Evolutionary conservation across 2,888 invertebrate genomes (phyloP).

Genomic region (Amblyteles armatorius): DNA sequence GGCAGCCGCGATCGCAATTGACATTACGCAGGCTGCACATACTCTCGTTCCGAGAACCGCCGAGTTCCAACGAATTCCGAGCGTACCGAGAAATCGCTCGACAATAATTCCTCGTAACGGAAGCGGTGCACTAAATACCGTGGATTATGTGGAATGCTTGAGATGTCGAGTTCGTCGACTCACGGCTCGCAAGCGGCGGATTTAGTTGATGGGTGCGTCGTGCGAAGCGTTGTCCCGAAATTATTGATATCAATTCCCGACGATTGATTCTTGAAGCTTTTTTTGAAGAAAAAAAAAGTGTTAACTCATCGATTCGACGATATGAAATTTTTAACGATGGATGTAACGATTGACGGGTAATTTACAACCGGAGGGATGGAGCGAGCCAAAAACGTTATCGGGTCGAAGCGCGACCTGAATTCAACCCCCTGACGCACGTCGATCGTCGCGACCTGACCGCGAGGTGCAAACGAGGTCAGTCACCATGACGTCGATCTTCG

Average conservation of each 20-base stretch:
- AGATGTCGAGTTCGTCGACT: neutral
- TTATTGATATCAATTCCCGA: neutral
- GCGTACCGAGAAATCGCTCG: neutral
- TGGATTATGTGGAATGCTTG: neutral
- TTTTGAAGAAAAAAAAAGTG: neutral
- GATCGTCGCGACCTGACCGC: slow-evolving; percentile 68
- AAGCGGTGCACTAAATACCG: neutral
- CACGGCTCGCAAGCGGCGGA: neutral
- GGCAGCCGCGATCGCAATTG: neutral
- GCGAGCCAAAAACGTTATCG: slow-evolving; percentile 38
- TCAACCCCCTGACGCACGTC: slow-evolving; percentile 63
- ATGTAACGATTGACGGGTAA: neutral
- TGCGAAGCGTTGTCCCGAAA: neutral
- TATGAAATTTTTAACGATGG: neutral
- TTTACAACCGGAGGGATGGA: neutral
- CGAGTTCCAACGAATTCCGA: neutral
- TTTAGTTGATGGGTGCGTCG: neutral
- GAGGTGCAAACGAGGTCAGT: slow-evolving; percentile 70
- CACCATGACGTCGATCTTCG: slow-evolving; percentile 62
- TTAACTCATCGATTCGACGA: neutral
- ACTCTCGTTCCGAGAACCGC: neutral
- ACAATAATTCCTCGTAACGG: neutral
- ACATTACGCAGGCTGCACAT: neutral
- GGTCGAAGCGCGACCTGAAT: slow-evolving; percentile 65
- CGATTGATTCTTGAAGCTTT: neutral